Conservation (phyloP, 1,140 invertebrate species). For the Oreohelix idahoensis region DNA sequence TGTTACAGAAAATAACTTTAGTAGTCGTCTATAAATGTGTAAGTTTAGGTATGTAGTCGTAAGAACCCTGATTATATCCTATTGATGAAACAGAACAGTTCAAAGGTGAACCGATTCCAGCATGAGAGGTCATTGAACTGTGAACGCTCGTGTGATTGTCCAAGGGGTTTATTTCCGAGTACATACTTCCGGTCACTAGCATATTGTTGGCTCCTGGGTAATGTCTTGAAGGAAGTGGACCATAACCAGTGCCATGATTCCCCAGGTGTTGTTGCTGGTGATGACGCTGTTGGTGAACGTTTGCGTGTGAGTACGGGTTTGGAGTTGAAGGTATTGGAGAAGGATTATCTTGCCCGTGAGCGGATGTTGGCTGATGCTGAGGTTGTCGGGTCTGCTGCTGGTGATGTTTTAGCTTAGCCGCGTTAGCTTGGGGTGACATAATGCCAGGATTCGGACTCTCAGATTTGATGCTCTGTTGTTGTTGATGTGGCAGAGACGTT, state of each 20-base stretch:
- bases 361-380: slow-evolving; percentile 31
- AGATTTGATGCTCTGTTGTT: slow-evolving; percentile 30
- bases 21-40: slow-evolving; percentile 47
- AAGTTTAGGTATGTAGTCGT: slow-evolving; percentile 54
- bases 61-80: slow-evolving; percentile 46
- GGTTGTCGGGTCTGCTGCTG: slow-evolving; percentile 31
- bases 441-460: slow-evolving; percentile 30
- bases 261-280: slow-evolving; percentile 22
- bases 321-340: slow-evolving; percentile 8
- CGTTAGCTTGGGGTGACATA: slow-evolving; percentile 26
- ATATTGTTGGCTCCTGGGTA: slow-evolving; percentile 45
- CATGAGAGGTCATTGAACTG: slow-evolving; percentile 43
- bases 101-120: slow-evolving; percentile 41
- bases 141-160: slow-evolving; percentile 42
- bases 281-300: slow-evolving; percentile 36
- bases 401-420: background rate
- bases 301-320: slow-evolving; percentile 10
- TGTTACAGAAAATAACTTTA: background rate
- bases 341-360: background rate
- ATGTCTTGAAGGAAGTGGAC: slow-evolving; percentile 24
- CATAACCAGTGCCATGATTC: slow-evolving; percentile 34
- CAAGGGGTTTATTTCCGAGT: slow-evolving; percentile 47
- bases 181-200: slow-evolving; percentile 44
- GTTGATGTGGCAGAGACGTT: background rate
- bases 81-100: slow-evolving; percentile 48